Conservation (phyloP, 2,888 invertebrate species). For the Macropis europaea region DNA sequence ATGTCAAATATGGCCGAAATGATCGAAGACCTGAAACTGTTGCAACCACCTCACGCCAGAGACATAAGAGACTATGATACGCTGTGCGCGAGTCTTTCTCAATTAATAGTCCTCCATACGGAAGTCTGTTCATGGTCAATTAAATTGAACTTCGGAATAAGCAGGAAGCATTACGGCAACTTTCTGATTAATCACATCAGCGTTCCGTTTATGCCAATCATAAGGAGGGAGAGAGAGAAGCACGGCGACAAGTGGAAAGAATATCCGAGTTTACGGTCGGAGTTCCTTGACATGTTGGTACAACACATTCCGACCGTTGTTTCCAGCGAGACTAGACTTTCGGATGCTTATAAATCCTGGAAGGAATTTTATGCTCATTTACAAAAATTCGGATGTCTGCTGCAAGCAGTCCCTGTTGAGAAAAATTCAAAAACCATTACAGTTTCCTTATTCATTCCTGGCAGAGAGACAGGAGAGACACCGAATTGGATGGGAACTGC, state of each 20-base stretch:
- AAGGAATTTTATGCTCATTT: conserved; percentile 55
- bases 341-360: conserved; percentile 51
- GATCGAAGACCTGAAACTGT: conserved; percentile 45
- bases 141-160: conserved; percentile 54
- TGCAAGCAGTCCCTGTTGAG: conserved; percentile 58
- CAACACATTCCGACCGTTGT: conserved; percentile 55
- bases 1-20: conserved; percentile 43
- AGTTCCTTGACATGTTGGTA: conserved; percentile 36
- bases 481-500: conserved; percentile 61
- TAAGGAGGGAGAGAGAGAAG: conserved; percentile 52
- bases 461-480: conserved; percentile 14
- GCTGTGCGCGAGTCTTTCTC: conserved; percentile 55
- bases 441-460: conserved; percentile 52
- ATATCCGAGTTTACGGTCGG: conserved; percentile 10
- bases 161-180: conserved; percentile 38
- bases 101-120: conserved; percentile 54
- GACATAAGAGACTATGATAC: conserved; percentile 52
- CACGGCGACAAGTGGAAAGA: conserved; percentile 49
- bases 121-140: conserved; percentile 61
- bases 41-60: conserved; percentile 43
- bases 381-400: conserved; percentile 57
- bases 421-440: conserved; percentile 39
- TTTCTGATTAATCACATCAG: conserved; percentile 68
- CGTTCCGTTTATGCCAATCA: conserved; percentile 63
- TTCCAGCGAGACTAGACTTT: conserved; percentile 38